Conservation (phyloP, 2,888 invertebrate species). For the Heteromyza rotundicornis region DNA sequence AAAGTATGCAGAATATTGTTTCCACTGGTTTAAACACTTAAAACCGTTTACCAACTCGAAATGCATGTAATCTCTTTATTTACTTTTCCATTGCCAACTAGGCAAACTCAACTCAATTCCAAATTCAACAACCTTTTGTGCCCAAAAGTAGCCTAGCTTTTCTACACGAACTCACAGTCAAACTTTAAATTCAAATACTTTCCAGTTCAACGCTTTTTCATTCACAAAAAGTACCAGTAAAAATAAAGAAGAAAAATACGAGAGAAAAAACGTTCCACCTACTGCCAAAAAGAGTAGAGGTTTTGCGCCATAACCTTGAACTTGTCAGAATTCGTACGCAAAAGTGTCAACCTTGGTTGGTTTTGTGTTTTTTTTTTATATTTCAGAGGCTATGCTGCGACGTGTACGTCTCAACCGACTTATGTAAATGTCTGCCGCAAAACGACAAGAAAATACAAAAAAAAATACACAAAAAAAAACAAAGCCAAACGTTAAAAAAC, state of each 20-base stretch:
- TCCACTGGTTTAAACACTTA: no score
- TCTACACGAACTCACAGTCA: not conserved
- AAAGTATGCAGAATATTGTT: no score
- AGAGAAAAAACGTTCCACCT: not conserved
- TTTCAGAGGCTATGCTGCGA: not conserved
- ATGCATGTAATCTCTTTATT: no score
- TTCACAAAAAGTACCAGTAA: not conserved
- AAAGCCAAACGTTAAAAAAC: not conserved
- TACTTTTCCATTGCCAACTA: no score
- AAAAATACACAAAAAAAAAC: not conserved
- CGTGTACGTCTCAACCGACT: not conserved
- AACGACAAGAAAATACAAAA: not conserved
- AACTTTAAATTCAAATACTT: not conserved
- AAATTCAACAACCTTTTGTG: not conserved
- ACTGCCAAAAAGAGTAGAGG: not conserved
- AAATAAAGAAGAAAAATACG: no score
- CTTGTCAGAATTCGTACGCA: constrained; percentile 14
- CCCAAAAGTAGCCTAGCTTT: constrained; percentile 4
- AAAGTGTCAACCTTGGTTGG: constrained; percentile 8
- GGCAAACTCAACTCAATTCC: no score
- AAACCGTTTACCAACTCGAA: no score
- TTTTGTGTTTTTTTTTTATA: not conserved
- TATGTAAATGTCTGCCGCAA: constrained; percentile 8
- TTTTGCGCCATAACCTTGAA: constrained; percentile 24
- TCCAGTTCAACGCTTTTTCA: constrained; percentile 7